phyloP scores from a whole-genome alignment of 2,797 vertebrate genomes.

The Gymnoscopelus microlampas region DNA sequence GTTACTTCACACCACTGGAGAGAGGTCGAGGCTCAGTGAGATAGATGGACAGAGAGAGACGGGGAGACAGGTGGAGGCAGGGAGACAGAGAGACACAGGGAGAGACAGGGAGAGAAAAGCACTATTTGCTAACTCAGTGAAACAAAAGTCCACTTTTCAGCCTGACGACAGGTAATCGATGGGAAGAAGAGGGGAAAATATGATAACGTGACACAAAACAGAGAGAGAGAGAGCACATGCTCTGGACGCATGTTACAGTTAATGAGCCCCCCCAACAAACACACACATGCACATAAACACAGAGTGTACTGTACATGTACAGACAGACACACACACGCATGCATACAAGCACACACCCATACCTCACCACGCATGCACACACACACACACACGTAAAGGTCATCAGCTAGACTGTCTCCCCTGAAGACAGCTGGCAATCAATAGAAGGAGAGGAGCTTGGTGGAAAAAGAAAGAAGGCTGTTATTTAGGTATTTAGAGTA shows the following conservation, averaged over 20 bases:
- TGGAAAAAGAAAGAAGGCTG: conserved; percentile 53
- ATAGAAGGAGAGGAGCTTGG: conserved; percentile 61
- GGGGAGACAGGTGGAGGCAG: conserved; percentile 3
- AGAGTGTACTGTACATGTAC: background rate
- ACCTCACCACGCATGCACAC: conserved; percentile 7
- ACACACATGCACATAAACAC: background rate
- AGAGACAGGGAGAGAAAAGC: background rate
- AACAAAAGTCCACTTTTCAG: conserved; percentile 69
- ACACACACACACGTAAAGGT: conserved; percentile 71
- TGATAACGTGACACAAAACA: conserved; percentile 74
- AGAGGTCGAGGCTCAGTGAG: conserved; percentile 9
- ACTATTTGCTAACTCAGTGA: conserved; percentile 53
- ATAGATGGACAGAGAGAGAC: background rate
- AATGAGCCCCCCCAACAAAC: conserved; percentile 37
- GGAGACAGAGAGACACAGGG: background rate
- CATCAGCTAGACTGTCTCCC: conserved; percentile 68
- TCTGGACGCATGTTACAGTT: conserved; percentile 47
- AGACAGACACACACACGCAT: background rate
- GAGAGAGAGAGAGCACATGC: conserved; percentile 59
- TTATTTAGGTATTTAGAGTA: conserved; percentile 50
- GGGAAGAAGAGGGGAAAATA: conserved; percentile 66
- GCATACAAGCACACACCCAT: background rate
- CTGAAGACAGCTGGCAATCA: conserved; percentile 76
- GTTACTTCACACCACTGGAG: background rate
- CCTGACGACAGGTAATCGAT: conserved; percentile 69